A percentile compares a stretch with the other conserved stretches of the same genome.
These are phyloP conservation scores for Ephestia elutella DNA, from an alignment of 1,140 invertebrate genomes.

Conservation along the genomic window DNA sequence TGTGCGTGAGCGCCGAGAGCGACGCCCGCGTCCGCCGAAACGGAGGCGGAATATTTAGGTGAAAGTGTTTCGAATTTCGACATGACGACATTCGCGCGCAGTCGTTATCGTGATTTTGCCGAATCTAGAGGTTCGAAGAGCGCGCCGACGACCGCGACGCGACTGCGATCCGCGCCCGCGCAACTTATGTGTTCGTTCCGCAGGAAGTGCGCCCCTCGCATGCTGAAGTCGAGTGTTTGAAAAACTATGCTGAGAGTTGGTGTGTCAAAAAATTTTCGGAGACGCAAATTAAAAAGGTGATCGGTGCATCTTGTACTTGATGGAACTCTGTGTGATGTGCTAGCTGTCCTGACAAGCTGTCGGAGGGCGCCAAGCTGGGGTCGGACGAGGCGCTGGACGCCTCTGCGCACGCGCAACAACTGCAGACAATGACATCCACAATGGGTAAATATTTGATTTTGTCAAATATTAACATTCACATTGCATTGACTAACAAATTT, in stretches of 20 bases:
- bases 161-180: slow-evolving; percentile 35
- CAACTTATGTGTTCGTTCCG: slow-evolving; percentile 43
- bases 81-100: slow-evolving; percentile 72
- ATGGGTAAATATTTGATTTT: slow-evolving; percentile 63
- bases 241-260: slow-evolving; percentile 66
- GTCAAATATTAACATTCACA: slow-evolving; percentile 9
- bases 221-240: slow-evolving; percentile 51
- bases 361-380: slow-evolving; percentile 60
- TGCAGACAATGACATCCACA: slow-evolving; percentile 71
- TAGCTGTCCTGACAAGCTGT: slow-evolving; percentile 60
- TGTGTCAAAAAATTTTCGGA: slow-evolving; percentile 62
- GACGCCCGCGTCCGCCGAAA: slow-evolving; percentile 71
- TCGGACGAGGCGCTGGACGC: slow-evolving; percentile 61
- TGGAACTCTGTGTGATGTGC: slow-evolving; percentile 62
- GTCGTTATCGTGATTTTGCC: slow-evolving; percentile 74
- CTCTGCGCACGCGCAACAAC: slow-evolving; percentile 57
- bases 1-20: slow-evolving; percentile 71
- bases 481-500: slow-evolving; percentile 1
- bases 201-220: slow-evolving; percentile 57
- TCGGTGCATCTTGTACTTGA: slow-evolving; percentile 49
- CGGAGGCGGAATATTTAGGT: slow-evolving; percentile 73
- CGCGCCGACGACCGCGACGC: slow-evolving; percentile 40
- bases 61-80: slow-evolving; percentile 74
- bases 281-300: slow-evolving; percentile 69
- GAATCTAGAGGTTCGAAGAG: slow-evolving; percentile 67